Percentiles rank a stretch among this genome's conserved stretches.
phyloP scores from a whole-genome alignment of 2,113 vertebrate species.

The Riparia riparia region DNA sequence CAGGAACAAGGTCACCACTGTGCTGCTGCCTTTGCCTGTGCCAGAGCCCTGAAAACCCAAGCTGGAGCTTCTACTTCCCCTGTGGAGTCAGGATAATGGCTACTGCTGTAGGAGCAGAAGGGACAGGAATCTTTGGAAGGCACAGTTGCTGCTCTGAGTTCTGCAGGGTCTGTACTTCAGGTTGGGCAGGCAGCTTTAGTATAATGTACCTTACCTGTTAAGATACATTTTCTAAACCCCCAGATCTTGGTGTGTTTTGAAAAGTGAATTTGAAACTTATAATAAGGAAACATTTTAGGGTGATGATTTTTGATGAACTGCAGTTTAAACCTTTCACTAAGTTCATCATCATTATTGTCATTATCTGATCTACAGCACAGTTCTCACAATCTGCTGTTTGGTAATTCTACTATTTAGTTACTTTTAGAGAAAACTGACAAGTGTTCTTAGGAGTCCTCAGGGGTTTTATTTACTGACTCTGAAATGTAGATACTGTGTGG shows the following conservation, averaged over 20 bases:
- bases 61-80: not conserved
- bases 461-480: not conserved
- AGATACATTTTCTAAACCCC: not conserved
- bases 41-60: not conserved
- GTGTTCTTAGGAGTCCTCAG: not conserved
- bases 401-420: not conserved
- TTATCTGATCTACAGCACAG: not conserved
- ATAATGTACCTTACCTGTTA: not conserved
- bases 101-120: conserved; percentile 12
- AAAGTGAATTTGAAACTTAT: not conserved
- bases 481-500: not conserved
- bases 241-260: not conserved
- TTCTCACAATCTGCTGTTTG: not conserved
- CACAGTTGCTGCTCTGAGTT: not conserved
- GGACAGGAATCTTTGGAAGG: not conserved
- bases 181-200: not conserved
- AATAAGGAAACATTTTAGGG: not conserved
- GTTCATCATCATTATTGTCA: fast-evolving
- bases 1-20: not conserved
- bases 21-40: not conserved
- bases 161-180: not conserved
- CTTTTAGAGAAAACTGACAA: not conserved
- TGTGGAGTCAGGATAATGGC: not conserved
- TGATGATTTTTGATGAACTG: not conserved
- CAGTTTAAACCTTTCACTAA: not conserved